Evolutionary conservation across 2,113 vertebrate species (phyloP), one percentile per base, ranked within the genome.

Genomic region (Lagopus muta): DNA sequence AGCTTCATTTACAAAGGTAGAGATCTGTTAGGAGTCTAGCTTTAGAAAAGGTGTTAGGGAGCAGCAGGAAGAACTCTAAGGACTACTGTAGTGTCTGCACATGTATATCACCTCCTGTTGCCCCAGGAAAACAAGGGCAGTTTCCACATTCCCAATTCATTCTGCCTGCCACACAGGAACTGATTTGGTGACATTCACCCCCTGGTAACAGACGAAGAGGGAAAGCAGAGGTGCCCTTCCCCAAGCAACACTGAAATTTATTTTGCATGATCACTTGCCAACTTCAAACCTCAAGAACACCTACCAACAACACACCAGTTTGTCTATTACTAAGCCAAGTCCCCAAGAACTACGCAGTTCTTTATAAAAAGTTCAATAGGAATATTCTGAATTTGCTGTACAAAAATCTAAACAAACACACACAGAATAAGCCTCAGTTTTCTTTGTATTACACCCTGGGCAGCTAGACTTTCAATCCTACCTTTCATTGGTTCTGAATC

Each of bases 51-150:
- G 2, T 6, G 21, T 11, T 24, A 36, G 19, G 61, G 38, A 65
- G 21, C 38, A 87, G 10, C 16, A 10, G 27, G 13, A n/a, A 70
- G 28, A 79, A 70, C 74, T 45, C 50, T 32, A 32, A 43, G 11
- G 11, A 5, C 14, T 48, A 45, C 27, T 25, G n/a, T 34, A 45
- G 32, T 25, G 24, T 34, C n/a, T 4, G n/a, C 18, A 27, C 24
- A 36, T 8, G 8, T 34, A 54, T 0, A 0, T 22, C 74, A 22
- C 14, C 40, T 57, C 30, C 32, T 61, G 22, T n/a, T 82, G 30
- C 24, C 45, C 28, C 36, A 66, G 20, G 13, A 79, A 13, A 89
- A 82, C 30, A 65, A 20, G 22, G 14, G 13, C 20, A 25, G 21
- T 52, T 20, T 65, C 40, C 9, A 10, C 28, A 10, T 48, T 83